Percentiles rank a stretch among this genome's conserved stretches.
Evolutionary conservation across 2,888 invertebrate genomes (phyloP).

Genomic region (Oithona nana): DNA sequence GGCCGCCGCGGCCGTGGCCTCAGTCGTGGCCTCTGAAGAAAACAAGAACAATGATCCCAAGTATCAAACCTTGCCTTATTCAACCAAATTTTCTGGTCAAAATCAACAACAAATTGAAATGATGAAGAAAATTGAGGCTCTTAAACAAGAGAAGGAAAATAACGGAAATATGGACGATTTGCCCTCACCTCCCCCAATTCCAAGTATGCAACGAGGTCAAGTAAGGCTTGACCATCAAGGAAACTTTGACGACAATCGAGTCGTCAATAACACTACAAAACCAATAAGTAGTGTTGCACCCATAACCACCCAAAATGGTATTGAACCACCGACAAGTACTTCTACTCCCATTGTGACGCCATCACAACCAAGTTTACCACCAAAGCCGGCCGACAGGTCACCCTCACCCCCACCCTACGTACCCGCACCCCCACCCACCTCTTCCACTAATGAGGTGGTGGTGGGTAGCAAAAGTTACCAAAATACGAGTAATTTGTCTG

Average conservation of each 20-base stretch:
- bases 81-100: slow-evolving; percentile 45
- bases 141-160: slow-evolving; percentile 14
- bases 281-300: slow-evolving; percentile 2
- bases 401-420: slow-evolving; percentile 1
- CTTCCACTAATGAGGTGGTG: slow-evolving; percentile 3
- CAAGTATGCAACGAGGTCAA: background rate
- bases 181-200: background rate
- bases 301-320: background rate
- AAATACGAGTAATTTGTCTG: slow-evolving; percentile 6
- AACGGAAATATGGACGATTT: background rate
- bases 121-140: slow-evolving; percentile 10
- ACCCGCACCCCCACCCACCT: slow-evolving; percentile 1
- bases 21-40: background rate
- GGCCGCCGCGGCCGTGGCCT: background rate
- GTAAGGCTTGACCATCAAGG: background rate
- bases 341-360: slow-evolving; percentile 33
- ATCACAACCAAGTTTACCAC: slow-evolving; percentile 52
- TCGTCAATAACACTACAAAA: background rate
- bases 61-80: slow-evolving; percentile 77
- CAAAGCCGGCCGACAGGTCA: slow-evolving; percentile 23
- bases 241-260: background rate
- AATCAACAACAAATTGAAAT: background rate
- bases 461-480: background rate
- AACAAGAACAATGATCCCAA: slow-evolving; percentile 64
- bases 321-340: slow-evolving; percentile 49